Evolutionary conservation across 2,113 vertebrate species (phyloP), one percentile per base, ranked within the genome.

Genomic region (Lontra canadensis): DNA sequence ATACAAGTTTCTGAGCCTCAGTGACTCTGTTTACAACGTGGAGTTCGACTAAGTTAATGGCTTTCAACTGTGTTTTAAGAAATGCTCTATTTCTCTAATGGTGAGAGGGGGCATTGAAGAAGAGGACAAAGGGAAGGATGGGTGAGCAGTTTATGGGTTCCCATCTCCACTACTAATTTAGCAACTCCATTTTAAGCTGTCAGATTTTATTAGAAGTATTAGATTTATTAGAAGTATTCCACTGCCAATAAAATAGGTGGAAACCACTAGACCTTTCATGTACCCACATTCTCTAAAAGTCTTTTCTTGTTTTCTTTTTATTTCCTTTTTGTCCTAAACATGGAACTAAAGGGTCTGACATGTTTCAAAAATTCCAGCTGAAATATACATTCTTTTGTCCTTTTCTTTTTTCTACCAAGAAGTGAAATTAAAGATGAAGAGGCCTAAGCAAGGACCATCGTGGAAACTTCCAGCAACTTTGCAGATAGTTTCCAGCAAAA

Each of bases 351-450:
- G 52, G 15, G 10, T 93, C 74, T 95, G 52, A 76, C 4, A 39
- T 83, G 14, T 94, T 71, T 96, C 65, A 42, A 81, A 95, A 86
- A 92, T 88, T 76, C 12, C 63, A 73, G 10, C 20, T 95, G 69
- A 90, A 88, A 80, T 85, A 83, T 15, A 42, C 73, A 36, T 95
- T 61, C 88, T 18, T 79, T 90, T 20, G 86, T 86, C 83, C 20
- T 69, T 34, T 81, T 11, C n/a, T 88, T 14, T 96, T 59, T 78
- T 29, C 42, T 82, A 83, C 11, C 6, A 2, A 90, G 21, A 79
- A 81, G 47, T 85, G 83, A 88, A 94, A 91, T 90, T 74, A 96
- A 97, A 85, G 34, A 63, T 57, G 42, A 95, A 73, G 10, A 87
- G 42, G 39, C 52, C 20, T 82, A 61, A 86, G 23, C 12, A 95